Evolutionary conservation across 2,888 invertebrate species (phyloP).

Genomic region (Drymonia ruficornis): DNA sequence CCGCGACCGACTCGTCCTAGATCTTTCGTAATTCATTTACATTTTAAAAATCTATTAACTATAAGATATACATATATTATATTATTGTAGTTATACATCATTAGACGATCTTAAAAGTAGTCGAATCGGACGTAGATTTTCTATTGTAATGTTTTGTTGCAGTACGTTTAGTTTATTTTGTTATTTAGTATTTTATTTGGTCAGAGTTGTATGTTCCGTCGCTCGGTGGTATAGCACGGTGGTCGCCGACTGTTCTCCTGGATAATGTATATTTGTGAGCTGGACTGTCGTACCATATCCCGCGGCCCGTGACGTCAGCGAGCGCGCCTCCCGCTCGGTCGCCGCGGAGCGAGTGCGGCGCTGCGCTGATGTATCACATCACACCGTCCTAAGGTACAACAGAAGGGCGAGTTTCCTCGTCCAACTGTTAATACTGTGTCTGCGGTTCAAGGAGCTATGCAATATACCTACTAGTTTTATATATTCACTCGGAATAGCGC

Average conservation of each 20-base stretch:
- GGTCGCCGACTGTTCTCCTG: conserved; percentile 12
- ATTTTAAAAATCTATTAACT: conserved; percentile 59
- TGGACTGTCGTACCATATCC: conserved; percentile 23
- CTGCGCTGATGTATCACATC: neutral
- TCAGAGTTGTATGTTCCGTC: conserved; percentile 45
- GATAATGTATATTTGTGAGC: conserved; percentile 11
- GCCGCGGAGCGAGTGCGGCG: neutral
- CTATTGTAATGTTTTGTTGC: conserved; percentile 72
- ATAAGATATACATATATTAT: conserved; percentile 58
- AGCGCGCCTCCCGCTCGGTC: neutral
- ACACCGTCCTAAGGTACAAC: neutral
- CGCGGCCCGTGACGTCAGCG: conserved; percentile 12
- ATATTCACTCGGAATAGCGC: neutral
- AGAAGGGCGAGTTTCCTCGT: neutral
- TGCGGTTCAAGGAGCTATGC: neutral
- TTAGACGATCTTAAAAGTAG: conserved; percentile 68
- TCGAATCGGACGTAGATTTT: conserved; percentile 67
- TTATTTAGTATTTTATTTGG: conserved; percentile 83
- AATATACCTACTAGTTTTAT: neutral
- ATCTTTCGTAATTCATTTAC: conserved; percentile 54
- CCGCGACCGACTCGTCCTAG: conserved; percentile 34
- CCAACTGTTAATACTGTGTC: neutral
- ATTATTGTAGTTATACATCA: conserved; percentile 55
- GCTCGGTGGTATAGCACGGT: conserved; percentile 28
- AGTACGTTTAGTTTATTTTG: conserved; percentile 75